Percentiles rank a stretch among this genome's conserved stretches.
These are phyloP conservation scores for Hycleus phaleratus DNA, from an alignment of 1,140 invertebrate species.

Conservation along the genomic window DNA sequence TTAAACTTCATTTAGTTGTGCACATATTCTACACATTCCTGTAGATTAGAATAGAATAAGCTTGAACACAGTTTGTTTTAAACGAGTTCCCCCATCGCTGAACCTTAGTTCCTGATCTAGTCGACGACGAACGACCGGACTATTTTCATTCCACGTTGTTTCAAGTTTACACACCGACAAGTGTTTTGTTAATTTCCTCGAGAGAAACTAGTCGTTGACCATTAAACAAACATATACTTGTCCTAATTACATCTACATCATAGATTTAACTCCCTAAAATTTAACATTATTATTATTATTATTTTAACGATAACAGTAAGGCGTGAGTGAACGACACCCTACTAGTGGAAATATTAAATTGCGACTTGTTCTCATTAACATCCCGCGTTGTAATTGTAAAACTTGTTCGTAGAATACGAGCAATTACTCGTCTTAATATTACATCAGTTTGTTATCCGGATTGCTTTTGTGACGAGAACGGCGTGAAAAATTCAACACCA, in stretches of 20 bases:
- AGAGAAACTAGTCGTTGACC: not conserved
- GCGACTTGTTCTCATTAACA: conserved; percentile 10
- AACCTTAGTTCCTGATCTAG: not conserved
- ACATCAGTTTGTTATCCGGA: conserved; percentile 11
- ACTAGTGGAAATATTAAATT: conserved; percentile 7
- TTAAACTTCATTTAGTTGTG: conserved; percentile 20
- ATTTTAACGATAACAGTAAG: too few species aligned
- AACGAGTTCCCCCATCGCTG: conserved; percentile 3
- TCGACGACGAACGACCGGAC: not conserved
- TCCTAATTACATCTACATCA: too few species aligned
- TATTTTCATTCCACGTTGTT: conserved; percentile 2
- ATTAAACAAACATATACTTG: too few species aligned
- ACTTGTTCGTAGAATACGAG: not conserved
- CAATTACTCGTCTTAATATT: conserved; percentile 12
- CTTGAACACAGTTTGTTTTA: conserved; percentile 2
- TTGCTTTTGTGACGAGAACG: not conserved
- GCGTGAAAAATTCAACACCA: too few species aligned
- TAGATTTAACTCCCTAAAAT: too few species aligned
- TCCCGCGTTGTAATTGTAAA: conserved; percentile 9
- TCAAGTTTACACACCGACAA: conserved; percentile 2
- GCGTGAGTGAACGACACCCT: too few species aligned
- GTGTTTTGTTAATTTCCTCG: conserved; percentile 6
- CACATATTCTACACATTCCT: conserved; percentile 3
- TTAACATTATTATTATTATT: too few species aligned
- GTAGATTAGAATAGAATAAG: conserved; percentile 12